Percentiles rank a stretch among this genome's conserved stretches.
Conservation (phyloP, 2,888 invertebrate genomes). For the Limnephilus rhombicus region DNA sequence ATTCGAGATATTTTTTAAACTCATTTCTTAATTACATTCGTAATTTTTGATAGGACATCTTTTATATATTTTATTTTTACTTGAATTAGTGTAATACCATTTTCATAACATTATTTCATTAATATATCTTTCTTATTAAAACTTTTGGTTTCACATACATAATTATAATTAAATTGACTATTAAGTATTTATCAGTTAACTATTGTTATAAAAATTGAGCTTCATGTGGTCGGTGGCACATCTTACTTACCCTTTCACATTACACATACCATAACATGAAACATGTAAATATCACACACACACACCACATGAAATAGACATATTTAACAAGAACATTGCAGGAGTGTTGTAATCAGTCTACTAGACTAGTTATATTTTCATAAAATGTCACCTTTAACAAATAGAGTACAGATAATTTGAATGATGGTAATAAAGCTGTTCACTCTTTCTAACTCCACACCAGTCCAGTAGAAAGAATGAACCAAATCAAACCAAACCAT, state of each 20-base stretch:
- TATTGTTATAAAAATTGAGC: not conserved
- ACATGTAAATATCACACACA: slow-evolving; percentile 17
- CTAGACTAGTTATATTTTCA: not conserved
- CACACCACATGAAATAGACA: slow-evolving; percentile 26
- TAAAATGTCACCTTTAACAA: not conserved
- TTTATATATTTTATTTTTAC: not conserved
- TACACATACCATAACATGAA: not conserved
- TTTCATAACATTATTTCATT: not conserved
- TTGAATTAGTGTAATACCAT: not conserved
- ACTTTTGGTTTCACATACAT: not conserved
- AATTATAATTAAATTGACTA: not conserved
- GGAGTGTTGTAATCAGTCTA: not conserved
- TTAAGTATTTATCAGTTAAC: not conserved
- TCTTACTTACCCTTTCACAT: not conserved
- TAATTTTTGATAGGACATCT: not conserved
- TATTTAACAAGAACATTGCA: slow-evolving; percentile 11
- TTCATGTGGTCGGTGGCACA: not conserved
- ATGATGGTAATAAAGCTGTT: slow-evolving; percentile 16
- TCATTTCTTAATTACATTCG: not conserved
- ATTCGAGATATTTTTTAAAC: not conserved
- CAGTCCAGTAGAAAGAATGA: slow-evolving; percentile 57
- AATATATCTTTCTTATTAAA: not conserved
- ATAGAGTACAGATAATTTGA: not conserved
- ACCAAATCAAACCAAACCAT: slow-evolving; percentile 14
- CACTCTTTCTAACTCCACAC: slow-evolving; percentile 48